Percentiles rank a stretch among this genome's conserved stretches.
phyloP scores from a whole-genome alignment of 2,113 vertebrate species.

The Pao palembangensis region DNA sequence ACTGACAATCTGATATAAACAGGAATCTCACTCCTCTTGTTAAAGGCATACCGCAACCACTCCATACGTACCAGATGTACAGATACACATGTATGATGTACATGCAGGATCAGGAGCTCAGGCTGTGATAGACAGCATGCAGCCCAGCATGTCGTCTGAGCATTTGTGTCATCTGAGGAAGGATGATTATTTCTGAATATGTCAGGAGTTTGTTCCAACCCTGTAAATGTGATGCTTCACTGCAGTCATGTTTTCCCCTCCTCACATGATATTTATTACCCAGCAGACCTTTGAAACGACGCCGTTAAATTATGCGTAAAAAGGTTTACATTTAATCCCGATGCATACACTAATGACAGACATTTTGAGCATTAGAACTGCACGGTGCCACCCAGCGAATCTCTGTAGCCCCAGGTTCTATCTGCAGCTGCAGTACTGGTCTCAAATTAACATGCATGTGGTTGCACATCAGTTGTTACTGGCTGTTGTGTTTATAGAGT shows the following conservation, averaged over 20 bases:
- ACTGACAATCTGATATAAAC: no score
- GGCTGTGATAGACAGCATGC: no score
- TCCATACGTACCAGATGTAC: no score
- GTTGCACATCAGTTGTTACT: slow-evolving; percentile 1
- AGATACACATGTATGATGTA: no score
- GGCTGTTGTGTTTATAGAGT: slow-evolving; percentile 1
- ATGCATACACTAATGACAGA: background rate
- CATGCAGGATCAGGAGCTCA: no score
- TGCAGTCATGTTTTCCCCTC: no score
- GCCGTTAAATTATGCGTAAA: background rate
- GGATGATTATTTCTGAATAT: no score
- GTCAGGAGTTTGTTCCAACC: no score
- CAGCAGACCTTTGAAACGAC: background rate
- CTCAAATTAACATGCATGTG: slow-evolving; percentile 38
- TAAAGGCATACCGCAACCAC: background rate
- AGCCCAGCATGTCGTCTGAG: background rate
- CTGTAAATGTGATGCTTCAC: no score
- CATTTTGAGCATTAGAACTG: slow-evolving; percentile 10
- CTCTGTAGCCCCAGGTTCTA: slow-evolving; percentile 10
- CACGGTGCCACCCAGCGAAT: slow-evolving; percentile 10
- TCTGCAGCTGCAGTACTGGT: slow-evolving; percentile 15
- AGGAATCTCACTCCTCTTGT: background rate
- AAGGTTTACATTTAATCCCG: background rate
- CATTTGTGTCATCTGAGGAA: background rate
- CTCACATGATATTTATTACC: background rate